These are phyloP conservation scores for Mercenaria mercenaria DNA, from an alignment of 1,140 invertebrate genomes.

Conservation along the genomic window DNA sequence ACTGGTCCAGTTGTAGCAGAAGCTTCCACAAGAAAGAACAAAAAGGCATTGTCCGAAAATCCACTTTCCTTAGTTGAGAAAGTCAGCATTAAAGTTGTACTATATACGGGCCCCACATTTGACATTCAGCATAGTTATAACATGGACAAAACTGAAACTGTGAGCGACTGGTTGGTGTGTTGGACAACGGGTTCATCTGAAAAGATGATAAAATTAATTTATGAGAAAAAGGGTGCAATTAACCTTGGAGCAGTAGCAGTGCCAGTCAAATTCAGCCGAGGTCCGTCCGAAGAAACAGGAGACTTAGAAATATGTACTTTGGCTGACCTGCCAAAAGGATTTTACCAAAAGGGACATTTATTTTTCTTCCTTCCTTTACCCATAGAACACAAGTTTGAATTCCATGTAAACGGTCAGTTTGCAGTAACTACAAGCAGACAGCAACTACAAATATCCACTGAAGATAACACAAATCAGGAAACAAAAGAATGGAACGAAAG, in stretches of 20 bases:
- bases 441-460: constrained; percentile 46
- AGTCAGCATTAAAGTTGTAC: background rate
- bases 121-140: too few species aligned
- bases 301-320: too few species aligned
- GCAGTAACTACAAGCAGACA: constrained; percentile 64
- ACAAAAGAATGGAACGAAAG: constrained; percentile 74
- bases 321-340: constrained; percentile 25
- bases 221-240: constrained; percentile 47
- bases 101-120: too few species aligned
- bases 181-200: constrained; percentile 69
- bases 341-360: constrained; percentile 73
- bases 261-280: background rate
- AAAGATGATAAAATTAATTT: background rate
- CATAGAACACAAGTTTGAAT: constrained; percentile 58
- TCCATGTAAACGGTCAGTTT: constrained; percentile 77
- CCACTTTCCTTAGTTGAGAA: background rate
- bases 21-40: background rate
- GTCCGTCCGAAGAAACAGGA: too few species aligned
- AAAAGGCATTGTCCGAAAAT: background rate
- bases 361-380: constrained; percentile 77
- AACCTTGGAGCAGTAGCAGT: constrained; percentile 71
- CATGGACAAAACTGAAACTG: background rate
- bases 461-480: constrained; percentile 65
- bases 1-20: background rate
- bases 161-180: constrained; percentile 64